Evolutionary conservation across 2,888 invertebrate species (phyloP).

Genomic region (Eupithecia abbreviata): DNA sequence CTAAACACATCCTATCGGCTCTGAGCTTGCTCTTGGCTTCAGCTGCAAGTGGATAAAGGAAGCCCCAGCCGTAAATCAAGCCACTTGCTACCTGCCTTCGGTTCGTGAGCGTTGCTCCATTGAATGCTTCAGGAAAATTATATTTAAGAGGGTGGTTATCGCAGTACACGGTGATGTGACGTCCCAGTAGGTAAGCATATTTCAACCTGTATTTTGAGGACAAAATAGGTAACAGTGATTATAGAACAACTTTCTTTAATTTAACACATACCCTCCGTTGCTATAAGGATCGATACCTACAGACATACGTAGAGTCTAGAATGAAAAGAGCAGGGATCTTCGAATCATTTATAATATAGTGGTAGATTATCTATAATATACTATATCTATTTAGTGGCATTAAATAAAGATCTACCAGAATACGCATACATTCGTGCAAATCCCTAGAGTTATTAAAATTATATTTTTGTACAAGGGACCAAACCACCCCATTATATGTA

Average conservation of each 20-base stretch:
- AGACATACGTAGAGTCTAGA: not conserved
- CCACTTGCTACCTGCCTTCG: slow-evolving; percentile 43
- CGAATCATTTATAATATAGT: not conserved
- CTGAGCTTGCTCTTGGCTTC: slow-evolving; percentile 7
- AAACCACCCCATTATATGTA: too few species aligned
- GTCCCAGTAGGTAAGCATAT: not conserved
- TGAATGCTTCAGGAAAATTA: not conserved
- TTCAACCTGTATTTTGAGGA: too few species aligned
- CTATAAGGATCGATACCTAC: too few species aligned
- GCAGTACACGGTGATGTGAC: not conserved
- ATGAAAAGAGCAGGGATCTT: not conserved
- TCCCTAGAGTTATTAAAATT: too few species aligned
- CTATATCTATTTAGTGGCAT: too few species aligned
- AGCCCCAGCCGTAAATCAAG: slow-evolving; percentile 65
- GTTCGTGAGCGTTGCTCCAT: not conserved
- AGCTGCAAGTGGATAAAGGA: slow-evolving; percentile 44
- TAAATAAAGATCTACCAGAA: too few species aligned
- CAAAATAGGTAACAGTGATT: too few species aligned
- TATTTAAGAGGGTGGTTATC: not conserved
- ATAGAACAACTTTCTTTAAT: too few species aligned
- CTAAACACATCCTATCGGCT: slow-evolving; percentile 2
- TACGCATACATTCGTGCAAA: too few species aligned
- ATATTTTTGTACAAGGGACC: too few species aligned
- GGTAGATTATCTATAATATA: too few species aligned
- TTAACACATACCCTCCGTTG: too few species aligned